Conservation (phyloP, 2,888 invertebrate genomes). For the Exephanes ischioxanthus region DNA sequence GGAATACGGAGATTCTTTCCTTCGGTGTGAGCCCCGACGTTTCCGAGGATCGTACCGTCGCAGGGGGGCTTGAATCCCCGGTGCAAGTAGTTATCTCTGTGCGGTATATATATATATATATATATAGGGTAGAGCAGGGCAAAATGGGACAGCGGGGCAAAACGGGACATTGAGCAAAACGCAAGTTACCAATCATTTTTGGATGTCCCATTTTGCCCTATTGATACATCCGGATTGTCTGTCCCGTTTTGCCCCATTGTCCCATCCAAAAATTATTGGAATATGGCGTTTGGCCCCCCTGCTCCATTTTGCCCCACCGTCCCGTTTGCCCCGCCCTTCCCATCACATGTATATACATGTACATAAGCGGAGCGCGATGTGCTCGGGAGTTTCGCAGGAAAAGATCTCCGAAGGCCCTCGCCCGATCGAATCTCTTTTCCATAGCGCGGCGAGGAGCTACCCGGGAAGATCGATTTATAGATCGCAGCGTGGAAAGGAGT, state of each 20-base stretch:
- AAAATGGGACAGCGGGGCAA: no score
- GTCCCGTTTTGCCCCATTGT: no score
- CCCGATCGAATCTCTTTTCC: conserved; percentile 5
- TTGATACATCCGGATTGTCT: no score
- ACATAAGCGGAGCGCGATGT: not conserved
- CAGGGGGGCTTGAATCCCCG: not conserved
- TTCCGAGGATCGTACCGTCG: conserved; percentile 35
- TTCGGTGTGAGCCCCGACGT: conserved; percentile 70
- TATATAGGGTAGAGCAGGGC: no score
- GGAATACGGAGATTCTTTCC: conserved; percentile 80
- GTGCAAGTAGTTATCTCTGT: not conserved
- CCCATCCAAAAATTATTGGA: no score
- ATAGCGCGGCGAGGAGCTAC: not conserved
- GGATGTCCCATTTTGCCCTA: no score
- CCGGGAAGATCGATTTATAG: conserved; percentile 6
- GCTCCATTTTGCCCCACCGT: no score
- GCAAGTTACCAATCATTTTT: no score
- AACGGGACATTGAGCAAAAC: no score
- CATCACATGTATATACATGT: not conserved
- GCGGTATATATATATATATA: not conserved
- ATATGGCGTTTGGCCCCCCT: no score
- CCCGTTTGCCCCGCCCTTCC: no score
- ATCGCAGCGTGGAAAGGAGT: not conserved
- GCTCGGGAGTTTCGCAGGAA: conserved; percentile 1
- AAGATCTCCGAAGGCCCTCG: not conserved